A percentile compares a stretch with the other conserved stretches of the same genome.
These are phyloP conservation scores for Myrmecobius fasciatus DNA, from an alignment of 2,113 vertebrate species.

Conservation along the genomic window DNA sequence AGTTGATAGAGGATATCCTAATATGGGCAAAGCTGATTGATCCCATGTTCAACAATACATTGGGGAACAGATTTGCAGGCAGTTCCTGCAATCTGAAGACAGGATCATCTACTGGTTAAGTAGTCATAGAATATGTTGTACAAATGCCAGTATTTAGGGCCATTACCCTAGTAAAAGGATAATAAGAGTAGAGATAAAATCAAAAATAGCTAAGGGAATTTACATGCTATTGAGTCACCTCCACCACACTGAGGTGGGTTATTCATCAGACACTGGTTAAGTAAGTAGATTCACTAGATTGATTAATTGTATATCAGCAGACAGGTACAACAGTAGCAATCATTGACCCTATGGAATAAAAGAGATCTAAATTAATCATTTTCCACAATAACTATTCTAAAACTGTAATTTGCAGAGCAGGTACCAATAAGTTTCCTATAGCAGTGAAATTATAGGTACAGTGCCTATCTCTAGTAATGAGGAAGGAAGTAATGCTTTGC, in stretches of 20 bases:
- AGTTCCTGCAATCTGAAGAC: background rate
- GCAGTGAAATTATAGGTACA: background rate
- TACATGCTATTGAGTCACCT: background rate
- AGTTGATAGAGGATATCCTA: background rate
- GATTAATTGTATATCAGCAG: background rate
- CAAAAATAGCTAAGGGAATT: background rate
- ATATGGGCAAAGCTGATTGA: too few species aligned
- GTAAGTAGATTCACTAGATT: background rate
- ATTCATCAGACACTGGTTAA: too few species aligned
- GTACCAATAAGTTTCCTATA: background rate
- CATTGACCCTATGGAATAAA: background rate
- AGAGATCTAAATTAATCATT: too few species aligned
- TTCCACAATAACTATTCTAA: background rate
- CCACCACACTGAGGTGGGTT: too few species aligned
- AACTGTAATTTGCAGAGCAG: background rate
- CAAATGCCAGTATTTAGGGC: background rate
- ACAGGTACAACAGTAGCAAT: background rate
- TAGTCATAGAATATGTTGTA: background rate
- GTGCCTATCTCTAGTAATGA: background rate
- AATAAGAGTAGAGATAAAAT: background rate
- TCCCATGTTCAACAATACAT: too few species aligned
- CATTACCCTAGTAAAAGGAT: background rate
- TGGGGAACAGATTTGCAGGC: background rate
- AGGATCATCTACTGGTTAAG: background rate
- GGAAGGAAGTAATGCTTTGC: background rate